Evolutionary conservation across 2,888 invertebrate species (phyloP).

Genomic region (Andrena minutula): DNA sequence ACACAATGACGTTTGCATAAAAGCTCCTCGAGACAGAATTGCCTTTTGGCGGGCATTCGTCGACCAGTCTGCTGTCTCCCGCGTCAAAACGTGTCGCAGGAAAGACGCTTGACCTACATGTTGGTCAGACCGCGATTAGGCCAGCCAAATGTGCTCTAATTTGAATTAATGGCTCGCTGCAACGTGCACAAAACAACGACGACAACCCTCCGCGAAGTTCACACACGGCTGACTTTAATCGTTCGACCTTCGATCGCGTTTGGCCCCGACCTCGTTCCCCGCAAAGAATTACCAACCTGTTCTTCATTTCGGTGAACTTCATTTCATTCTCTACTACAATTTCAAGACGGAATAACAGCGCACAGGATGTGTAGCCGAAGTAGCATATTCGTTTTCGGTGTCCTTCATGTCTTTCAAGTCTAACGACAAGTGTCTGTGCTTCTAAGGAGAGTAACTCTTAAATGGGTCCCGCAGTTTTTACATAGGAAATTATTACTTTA

Average conservation of each 20-base stretch:
- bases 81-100: constrained; percentile 42
- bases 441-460: background rate
- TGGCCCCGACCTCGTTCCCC: constrained; percentile 49
- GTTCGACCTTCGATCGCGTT: constrained; percentile 46
- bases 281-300: constrained; percentile 21
- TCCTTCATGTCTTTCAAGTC: background rate
- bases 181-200: constrained; percentile 48
- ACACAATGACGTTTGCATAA: constrained; percentile 16
- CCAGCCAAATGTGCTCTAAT: constrained; percentile 52
- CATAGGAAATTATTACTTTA: too few relatives aligned
- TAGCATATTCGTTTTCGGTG: background rate
- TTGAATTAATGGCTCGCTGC: constrained; percentile 53
- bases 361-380: background rate
- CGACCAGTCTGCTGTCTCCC: constrained; percentile 25
- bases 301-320: constrained; percentile 29
- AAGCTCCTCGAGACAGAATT: constrained; percentile 28
- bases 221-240: constrained; percentile 44
- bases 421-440: background rate
- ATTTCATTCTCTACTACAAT: background rate
- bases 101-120: constrained; percentile 54
- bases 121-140: constrained; percentile 6
- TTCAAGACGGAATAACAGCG: background rate
- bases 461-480: too few relatives aligned
- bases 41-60: constrained; percentile 24
- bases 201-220: constrained; percentile 16